Evolutionary conservation across 2,113 vertebrate species (phyloP), one percentile per base, ranked within the genome.

Genomic region (Apistogramma diplotaenia): DNA sequence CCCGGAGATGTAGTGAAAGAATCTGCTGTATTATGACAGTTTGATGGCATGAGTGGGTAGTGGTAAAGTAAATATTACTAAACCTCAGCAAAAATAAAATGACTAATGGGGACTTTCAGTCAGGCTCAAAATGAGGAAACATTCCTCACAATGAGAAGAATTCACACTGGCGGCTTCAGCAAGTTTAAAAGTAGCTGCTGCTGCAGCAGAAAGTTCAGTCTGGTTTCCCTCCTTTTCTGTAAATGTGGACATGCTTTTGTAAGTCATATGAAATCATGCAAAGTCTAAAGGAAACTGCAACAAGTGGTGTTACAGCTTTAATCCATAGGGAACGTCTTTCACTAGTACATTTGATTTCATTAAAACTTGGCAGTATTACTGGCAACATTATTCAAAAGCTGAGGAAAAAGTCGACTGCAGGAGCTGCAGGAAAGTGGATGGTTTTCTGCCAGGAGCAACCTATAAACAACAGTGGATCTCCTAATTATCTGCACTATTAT

Each of bases 21-120:
- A 51, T 73, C 78, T 76, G 51, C 57, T 31, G 57, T 61, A 58
- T 87, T 88, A 23, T 76, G 73, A 87, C 29, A 18, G 62, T 73
- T 79, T 65, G 40, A 77, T 31, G 23, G 23, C 10, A 10, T 35
- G 40, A 81, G 76, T 85, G 82, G 74, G 61, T 54, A 57, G 67
- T 58, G 51, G 55, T 78, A 55, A 73, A 61, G 71, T 61, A 72
- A 84, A 79, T 78, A 75, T 78, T 49, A 81, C 77, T 78, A 73
- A 81, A 89, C 23, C 73, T 12, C 15, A 25, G 40, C 25, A 79
- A 40, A 67, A 60, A 46, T 23, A 10, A 25, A 53, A 70, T 3
- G 46, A n/a, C 62, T 78, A 75, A 79, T 73, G 62, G 74, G 61
- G 78, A 49, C 37, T 65, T 76, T 72, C 49, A 77, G 21, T 84